Percentiles rank a stretch among this genome's conserved stretches.
Evolutionary conservation across 2,888 invertebrate species (phyloP).

Genomic region (Ecliptopera silaceata): DNA sequence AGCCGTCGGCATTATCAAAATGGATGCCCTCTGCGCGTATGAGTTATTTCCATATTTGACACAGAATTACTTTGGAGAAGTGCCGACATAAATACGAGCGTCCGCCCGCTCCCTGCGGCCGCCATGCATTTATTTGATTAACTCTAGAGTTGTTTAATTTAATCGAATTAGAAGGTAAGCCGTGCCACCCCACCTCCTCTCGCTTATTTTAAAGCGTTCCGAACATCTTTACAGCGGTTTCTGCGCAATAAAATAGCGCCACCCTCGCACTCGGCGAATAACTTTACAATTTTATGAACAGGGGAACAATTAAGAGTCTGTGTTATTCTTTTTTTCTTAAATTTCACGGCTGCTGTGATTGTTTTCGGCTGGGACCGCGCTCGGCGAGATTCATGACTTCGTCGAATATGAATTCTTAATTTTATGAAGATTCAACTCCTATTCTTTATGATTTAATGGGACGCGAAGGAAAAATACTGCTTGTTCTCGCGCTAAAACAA

Average conservation of each 20-base stretch:
- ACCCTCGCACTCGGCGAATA: slow-evolving; percentile 75
- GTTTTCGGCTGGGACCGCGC: slow-evolving; percentile 68
- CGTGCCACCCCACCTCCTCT: slow-evolving; percentile 54
- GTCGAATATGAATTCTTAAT: slow-evolving; percentile 80
- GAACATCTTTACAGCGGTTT: slow-evolving; percentile 83
- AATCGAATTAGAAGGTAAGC: slow-evolving; percentile 81
- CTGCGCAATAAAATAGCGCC: slow-evolving; percentile 79
- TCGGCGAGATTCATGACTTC: slow-evolving; percentile 70
- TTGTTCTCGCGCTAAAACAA: slow-evolving; percentile 33
- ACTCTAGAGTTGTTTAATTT: slow-evolving; percentile 84
- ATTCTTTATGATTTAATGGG: slow-evolving; percentile 63
- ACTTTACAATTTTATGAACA: slow-evolving; percentile 83
- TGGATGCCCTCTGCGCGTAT: slow-evolving; percentile 78
- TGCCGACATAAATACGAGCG: slow-evolving; percentile 78
- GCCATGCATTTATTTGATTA: slow-evolving; percentile 83
- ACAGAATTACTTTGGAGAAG: slow-evolving; percentile 83
- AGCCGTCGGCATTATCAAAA: slow-evolving; percentile 81
- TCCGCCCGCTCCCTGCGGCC: slow-evolving; percentile 56
- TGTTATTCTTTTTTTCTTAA: slow-evolving; percentile 76
- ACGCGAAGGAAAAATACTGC: slow-evolving; percentile 41
- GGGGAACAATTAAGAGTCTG: slow-evolving; percentile 80
- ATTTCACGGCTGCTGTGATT: slow-evolving; percentile 73
- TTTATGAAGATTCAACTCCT: slow-evolving; percentile 74
- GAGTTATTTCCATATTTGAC: slow-evolving; percentile 84
- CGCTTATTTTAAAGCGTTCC: slow-evolving; percentile 79